Conservation (phyloP, 2,797 vertebrate genomes). For the Erethizon dorsatum region DNA sequence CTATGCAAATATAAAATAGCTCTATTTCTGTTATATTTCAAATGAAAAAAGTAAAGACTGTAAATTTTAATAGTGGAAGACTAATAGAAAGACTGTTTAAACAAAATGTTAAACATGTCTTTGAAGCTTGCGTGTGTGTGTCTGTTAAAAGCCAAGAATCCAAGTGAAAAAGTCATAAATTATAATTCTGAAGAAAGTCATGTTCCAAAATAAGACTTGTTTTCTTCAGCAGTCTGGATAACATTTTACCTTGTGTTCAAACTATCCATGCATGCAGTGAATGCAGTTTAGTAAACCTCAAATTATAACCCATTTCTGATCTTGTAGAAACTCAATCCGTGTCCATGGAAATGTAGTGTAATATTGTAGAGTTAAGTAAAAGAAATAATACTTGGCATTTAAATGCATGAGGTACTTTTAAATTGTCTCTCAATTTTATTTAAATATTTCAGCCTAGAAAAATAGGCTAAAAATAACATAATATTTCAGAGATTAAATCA, state of each 20-base stretch:
- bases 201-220: slow-evolving; percentile 86
- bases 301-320: slow-evolving; percentile 79
- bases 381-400: slow-evolving; percentile 79
- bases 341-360: slow-evolving; percentile 79
- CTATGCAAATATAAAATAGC: slow-evolving; percentile 31
- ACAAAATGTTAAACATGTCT: slow-evolving; percentile 74
- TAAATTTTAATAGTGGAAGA: slow-evolving; percentile 67
- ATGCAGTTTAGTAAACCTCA: slow-evolving; percentile 75
- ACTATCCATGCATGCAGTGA: slow-evolving; percentile 83
- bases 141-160: slow-evolving; percentile 80
- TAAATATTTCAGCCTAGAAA: slow-evolving; percentile 71
- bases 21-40: slow-evolving; percentile 53
- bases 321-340: slow-evolving; percentile 65
- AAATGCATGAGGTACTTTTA: slow-evolving; percentile 71
- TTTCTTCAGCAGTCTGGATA: slow-evolving; percentile 86
- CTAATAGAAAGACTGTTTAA: slow-evolving; percentile 69
- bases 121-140: slow-evolving; percentile 39
- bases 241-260: slow-evolving; percentile 87
- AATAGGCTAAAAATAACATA: slow-evolving; percentile 63
- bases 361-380: slow-evolving; percentile 63
- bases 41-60: slow-evolving; percentile 47
- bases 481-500: slow-evolving; percentile 71
- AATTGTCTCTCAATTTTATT: slow-evolving; percentile 71
- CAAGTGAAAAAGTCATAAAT: slow-evolving; percentile 85
- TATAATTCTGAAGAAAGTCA: slow-evolving; percentile 83